Evolutionary conservation across 2,113 vertebrate species (phyloP), one percentile per base, ranked within the genome.

Genomic region (Poeciliopsis occidentalis): DNA sequence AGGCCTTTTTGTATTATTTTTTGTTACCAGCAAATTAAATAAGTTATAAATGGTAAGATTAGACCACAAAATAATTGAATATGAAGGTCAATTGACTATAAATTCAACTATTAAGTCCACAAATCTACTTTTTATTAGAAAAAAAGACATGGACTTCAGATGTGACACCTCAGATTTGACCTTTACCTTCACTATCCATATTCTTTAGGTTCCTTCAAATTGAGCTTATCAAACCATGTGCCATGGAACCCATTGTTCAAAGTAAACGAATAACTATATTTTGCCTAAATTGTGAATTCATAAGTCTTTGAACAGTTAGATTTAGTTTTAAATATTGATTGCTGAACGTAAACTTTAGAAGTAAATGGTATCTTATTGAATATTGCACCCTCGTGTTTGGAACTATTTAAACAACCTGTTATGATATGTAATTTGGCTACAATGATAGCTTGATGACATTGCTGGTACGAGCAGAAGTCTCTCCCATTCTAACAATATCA

Each of bases 21-120:
- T 32, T 69, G 44, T 70, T 51, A 4, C 6, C 37, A 62, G n/a
- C 24, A 62, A 80, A 73, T 75, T 4, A 73, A 82, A 73, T 4
- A 22, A 4, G 24, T 78, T 11, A 57, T 74, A 71, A 69, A 63
- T 64, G 30, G 24, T 64, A 32, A 69, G 65, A 70, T 86, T 76
- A 78, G 73, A 74, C 61, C 51, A 69, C 60, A 30, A 26, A 29
- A 8, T 73, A 82, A 72, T 17, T 3, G 1, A 26, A n/a, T n/a
- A n/a, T n/a, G n/a, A n/a, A n/a, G n/a, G n/a, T n/a, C n/a, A n/a
- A 4, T 66, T 27, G 5, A 32, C 2, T 39, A 72, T 30, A 64
- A 64, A 80, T 69, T 68, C 30, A 31, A 29, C 65, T 17, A 15
- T 65, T 32, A 12, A 32, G 24, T 7, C 12, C 5, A 22, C 62